phyloP scores from a whole-genome alignment of 2,888 invertebrate genomes.

The Parasteatoda lunata region DNA sequence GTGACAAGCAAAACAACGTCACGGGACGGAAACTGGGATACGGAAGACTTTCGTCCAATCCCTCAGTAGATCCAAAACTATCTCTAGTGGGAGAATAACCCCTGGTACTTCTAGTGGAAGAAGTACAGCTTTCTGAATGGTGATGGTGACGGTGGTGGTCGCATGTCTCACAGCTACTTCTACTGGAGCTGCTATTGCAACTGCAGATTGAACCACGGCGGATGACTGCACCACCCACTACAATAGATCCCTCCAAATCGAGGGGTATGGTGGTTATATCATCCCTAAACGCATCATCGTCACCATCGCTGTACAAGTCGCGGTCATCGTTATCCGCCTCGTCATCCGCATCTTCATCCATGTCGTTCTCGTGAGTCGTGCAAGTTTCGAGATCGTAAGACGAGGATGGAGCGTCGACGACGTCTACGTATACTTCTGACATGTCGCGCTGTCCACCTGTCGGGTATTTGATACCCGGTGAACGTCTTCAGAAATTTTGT shows the following conservation, averaged over 20 bases:
- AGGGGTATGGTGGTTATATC: constrained; percentile 18
- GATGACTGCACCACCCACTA: constrained; percentile 42
- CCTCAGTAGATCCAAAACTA: not conserved
- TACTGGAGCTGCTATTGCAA: constrained; percentile 22
- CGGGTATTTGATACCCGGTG: too few relatives aligned
- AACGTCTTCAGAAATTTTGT: not conserved
- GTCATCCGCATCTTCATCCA: constrained; percentile 12
- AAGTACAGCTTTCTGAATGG: constrained; percentile 15
- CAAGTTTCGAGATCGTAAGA: constrained; percentile 9
- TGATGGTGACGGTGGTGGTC: constrained; percentile 1
- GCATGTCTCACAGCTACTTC: constrained; percentile 12
- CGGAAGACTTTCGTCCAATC: constrained; percentile 78
- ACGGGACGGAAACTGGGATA: constrained; percentile 94
- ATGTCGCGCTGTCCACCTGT: constrained; percentile 15
- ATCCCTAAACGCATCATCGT: not conserved
- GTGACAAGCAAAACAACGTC: constrained; percentile 89
- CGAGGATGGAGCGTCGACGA: not conserved
- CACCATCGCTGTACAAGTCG: constrained; percentile 8
- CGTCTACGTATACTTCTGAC: constrained; percentile 35
- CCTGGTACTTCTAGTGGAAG: constrained; percentile 19
- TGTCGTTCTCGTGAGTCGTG: not conserved
- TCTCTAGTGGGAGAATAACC: constrained; percentile 40
- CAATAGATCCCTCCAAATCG: constrained; percentile 62
- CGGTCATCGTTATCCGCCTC: constrained; percentile 57
- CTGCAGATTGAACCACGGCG: constrained; percentile 37